Evolutionary conservation across 2,797 vertebrate genomes (phyloP).

Genomic region (Typhlichthys eigenmanni): DNA sequence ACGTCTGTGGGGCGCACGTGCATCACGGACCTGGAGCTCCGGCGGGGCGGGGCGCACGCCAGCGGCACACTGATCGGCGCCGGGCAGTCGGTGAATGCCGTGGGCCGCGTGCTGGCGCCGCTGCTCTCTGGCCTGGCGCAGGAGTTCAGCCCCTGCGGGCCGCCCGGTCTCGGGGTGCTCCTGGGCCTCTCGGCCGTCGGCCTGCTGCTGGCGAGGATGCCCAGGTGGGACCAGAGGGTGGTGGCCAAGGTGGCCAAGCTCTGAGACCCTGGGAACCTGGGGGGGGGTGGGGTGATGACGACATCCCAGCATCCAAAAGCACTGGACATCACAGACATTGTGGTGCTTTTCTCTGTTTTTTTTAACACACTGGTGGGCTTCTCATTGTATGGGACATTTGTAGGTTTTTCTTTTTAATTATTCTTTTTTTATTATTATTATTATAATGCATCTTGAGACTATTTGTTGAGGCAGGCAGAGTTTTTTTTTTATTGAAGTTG

Average conservation of each 20-base stretch:
- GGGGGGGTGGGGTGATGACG: not conserved
- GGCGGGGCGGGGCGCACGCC: slow-evolving; percentile 79
- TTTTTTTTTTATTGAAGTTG: slow-evolving; percentile 3
- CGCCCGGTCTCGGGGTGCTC: slow-evolving; percentile 83
- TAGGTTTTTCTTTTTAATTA: too few species aligned
- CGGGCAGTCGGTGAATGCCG: slow-evolving; percentile 92
- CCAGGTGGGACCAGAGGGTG: slow-evolving; percentile 65
- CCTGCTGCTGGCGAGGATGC: slow-evolving; percentile 80
- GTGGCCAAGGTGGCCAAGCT: slow-evolving; percentile 43
- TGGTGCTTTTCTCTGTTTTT: slow-evolving; percentile 9
- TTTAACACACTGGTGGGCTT: slow-evolving; percentile 1
- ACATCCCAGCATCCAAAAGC: slow-evolving; percentile 6
- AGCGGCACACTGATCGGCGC: slow-evolving; percentile 89
- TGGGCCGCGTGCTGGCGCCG: slow-evolving; percentile 87
- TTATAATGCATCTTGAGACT: too few species aligned
- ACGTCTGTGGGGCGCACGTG: slow-evolving; percentile 89
- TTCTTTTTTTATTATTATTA: too few species aligned
- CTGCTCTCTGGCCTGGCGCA: slow-evolving; percentile 90
- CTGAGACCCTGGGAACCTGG: slow-evolving; percentile 7
- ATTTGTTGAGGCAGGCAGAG: too few species aligned
- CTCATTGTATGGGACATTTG: slow-evolving; percentile 5
- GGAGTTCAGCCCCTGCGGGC: slow-evolving; percentile 92
- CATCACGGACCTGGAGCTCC: slow-evolving; percentile 89
- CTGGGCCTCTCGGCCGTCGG: slow-evolving; percentile 84
- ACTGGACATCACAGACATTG: slow-evolving; percentile 27